Evolutionary conservation across 1,140 invertebrate genomes (phyloP).

Genomic region (Rhyacophila brunnea): DNA sequence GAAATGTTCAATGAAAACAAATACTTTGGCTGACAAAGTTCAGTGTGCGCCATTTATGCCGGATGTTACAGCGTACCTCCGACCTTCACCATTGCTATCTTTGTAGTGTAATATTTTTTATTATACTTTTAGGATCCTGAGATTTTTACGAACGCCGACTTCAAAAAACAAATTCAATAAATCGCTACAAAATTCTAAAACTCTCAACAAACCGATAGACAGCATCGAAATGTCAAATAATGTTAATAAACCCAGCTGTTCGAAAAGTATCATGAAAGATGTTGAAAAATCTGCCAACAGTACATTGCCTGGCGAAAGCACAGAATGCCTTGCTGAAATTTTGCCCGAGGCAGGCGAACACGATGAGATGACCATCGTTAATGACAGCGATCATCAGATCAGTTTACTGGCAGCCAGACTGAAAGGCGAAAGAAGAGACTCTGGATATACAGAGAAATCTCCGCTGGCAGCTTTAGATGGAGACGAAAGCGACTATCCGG

Average conservation of each 20-base stretch:
- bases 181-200: constrained; percentile 6
- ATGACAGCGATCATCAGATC: too few relatives aligned
- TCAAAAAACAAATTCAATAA: constrained; percentile 27
- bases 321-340: constrained; percentile 32
- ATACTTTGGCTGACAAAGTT: too few relatives aligned
- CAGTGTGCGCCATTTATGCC: too few relatives aligned
- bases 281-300: constrained; percentile 6
- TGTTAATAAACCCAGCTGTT: constrained; percentile 17
- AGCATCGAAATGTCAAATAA: neutral
- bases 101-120: too few relatives aligned
- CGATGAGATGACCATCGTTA: neutral
- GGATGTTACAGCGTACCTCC: too few relatives aligned
- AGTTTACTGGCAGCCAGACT: too few relatives aligned
- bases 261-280: constrained; percentile 25
- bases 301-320: neutral
- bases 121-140: constrained; percentile 20
- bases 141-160: constrained; percentile 22
- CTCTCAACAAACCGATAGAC: constrained; percentile 13
- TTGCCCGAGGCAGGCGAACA: constrained; percentile 24
- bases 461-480: neutral
- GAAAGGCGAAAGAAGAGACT: neutral
- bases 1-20: too few relatives aligned
- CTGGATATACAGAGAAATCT: neutral
- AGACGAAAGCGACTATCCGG: neutral
- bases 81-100: too few relatives aligned